These are phyloP conservation scores for Metaphire vulgaris DNA, from an alignment of 1,140 invertebrate genomes.

Conservation along the genomic window DNA sequence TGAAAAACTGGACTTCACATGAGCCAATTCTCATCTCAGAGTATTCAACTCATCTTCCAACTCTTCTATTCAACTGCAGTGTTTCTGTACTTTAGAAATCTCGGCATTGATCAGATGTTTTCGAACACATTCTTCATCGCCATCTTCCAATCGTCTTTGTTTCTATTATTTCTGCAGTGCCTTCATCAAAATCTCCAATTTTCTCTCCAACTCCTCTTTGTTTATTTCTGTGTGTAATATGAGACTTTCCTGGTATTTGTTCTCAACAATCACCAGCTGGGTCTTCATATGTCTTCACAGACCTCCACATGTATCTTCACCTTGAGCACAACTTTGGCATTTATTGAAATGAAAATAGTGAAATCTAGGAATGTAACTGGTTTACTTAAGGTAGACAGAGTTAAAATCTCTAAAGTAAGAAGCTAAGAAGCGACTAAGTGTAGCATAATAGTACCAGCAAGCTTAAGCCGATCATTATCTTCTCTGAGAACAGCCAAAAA, in stretches of 20 bases:
- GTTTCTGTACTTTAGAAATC: neutral
- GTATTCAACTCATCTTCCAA: neutral
- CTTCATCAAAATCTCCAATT: neutral
- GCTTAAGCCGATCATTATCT: conserved; percentile 74
- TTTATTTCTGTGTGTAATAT: neutral
- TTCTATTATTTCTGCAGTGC: neutral
- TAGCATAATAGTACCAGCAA: conserved; percentile 72
- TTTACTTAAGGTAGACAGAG: no score
- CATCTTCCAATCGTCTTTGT: neutral
- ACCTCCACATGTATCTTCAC: neutral
- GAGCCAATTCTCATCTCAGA: neutral
- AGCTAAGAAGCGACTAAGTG: no score
- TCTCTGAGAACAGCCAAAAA: conserved; percentile 83
- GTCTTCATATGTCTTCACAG: neutral
- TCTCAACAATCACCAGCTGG: neutral
- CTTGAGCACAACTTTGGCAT: neutral
- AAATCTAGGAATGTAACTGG: no score
- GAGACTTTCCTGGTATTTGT: neutral
- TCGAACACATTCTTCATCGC: neutral
- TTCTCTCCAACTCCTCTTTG: neutral
- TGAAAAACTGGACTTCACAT: neutral
- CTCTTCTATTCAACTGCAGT: neutral
- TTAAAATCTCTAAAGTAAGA: no score
- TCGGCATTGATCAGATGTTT: neutral
- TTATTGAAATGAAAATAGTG: no score